Percentiles rank a stretch among this genome's conserved stretches.
These are phyloP conservation scores for Drosophila saltans DNA, from an alignment of 1,140 invertebrate genomes.

Conservation along the genomic window DNA sequence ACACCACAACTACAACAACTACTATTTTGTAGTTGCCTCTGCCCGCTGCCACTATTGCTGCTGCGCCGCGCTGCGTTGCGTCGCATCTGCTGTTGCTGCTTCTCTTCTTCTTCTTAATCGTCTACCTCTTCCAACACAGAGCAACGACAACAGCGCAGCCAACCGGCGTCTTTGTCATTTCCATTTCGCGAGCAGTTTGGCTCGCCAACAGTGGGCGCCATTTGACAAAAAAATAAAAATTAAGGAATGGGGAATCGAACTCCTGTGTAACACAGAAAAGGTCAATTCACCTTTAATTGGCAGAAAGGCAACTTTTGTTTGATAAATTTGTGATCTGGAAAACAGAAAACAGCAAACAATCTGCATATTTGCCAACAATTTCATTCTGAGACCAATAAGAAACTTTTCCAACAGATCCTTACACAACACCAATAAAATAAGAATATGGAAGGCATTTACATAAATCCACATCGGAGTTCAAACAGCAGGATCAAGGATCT, in stretches of 20 bases:
- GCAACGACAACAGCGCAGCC: conserved; percentile 35
- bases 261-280: neutral
- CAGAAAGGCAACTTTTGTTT: neutral
- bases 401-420: too few relatives aligned
- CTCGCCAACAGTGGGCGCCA: conserved; percentile 45
- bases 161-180: conserved; percentile 59
- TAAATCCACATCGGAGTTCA: too few relatives aligned
- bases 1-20: conserved; percentile 69
- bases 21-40: conserved; percentile 63
- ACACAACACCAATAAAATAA: too few relatives aligned
- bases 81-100: conserved; percentile 24
- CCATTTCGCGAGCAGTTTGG: conserved; percentile 44
- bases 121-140: conserved; percentile 41
- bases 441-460: too few relatives aligned
- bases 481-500: too few relatives aligned
- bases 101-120: conserved; percentile 16
- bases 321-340: too few relatives aligned
- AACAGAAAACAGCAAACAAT: too few relatives aligned
- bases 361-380: too few relatives aligned
- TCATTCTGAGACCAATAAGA: too few relatives aligned
- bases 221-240: conserved; percentile 19
- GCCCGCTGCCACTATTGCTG: conserved; percentile 21
- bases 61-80: conserved; percentile 10
- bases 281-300: conserved; percentile 2
- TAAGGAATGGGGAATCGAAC: conserved; percentile 7